Evolutionary conservation across 2,888 invertebrate genomes (phyloP).

Genomic region (Drosophila meridionalis): DNA sequence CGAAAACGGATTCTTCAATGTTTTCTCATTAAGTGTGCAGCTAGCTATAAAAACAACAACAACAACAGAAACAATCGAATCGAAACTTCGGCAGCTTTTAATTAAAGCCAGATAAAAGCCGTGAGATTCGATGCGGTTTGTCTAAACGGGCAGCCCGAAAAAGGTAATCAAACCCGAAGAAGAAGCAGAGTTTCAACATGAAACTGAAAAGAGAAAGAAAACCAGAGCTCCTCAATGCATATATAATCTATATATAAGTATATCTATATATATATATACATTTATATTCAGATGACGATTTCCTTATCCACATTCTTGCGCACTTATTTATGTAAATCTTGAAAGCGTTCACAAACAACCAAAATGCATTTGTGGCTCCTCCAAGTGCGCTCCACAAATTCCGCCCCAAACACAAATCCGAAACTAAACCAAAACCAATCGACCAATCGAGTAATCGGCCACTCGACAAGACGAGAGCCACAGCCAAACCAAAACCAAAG

Average conservation of each 20-base stretch:
- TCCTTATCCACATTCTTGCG: slow-evolving; percentile 62
- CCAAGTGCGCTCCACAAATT: slow-evolving; percentile 22
- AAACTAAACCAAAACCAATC: slow-evolving; percentile 50
- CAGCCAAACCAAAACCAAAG: slow-evolving; percentile 47
- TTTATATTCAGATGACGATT: slow-evolving; percentile 46
- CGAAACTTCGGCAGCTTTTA: slow-evolving; percentile 69
- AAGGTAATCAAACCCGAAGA: slow-evolving; percentile 34
- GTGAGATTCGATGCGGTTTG: slow-evolving; percentile 69
- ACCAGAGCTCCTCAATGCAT: slow-evolving; percentile 16
- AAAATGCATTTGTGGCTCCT: slow-evolving; percentile 68
- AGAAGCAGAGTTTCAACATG: slow-evolving; percentile 14
- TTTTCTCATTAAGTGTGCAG: slow-evolving; percentile 35
- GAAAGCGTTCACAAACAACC: slow-evolving; percentile 55
- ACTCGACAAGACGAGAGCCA: slow-evolving; percentile 52
- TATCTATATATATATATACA: slow-evolving; percentile 3
- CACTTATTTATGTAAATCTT: slow-evolving; percentile 78
- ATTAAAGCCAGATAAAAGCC: slow-evolving; percentile 68
- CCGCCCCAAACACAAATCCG: slow-evolving; percentile 15
- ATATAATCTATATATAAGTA: not conserved
- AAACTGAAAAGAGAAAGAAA: not conserved
- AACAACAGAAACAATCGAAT: slow-evolving; percentile 24
- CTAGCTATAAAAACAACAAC: slow-evolving; percentile 8
- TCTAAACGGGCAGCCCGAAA: slow-evolving; percentile 48
- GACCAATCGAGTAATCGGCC: slow-evolving; percentile 34
- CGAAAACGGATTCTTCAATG: slow-evolving; percentile 27